Base-by-base conservation (phyloP, 2,797 vertebrate species). In the Epinephelus malabaricus region DNA sequence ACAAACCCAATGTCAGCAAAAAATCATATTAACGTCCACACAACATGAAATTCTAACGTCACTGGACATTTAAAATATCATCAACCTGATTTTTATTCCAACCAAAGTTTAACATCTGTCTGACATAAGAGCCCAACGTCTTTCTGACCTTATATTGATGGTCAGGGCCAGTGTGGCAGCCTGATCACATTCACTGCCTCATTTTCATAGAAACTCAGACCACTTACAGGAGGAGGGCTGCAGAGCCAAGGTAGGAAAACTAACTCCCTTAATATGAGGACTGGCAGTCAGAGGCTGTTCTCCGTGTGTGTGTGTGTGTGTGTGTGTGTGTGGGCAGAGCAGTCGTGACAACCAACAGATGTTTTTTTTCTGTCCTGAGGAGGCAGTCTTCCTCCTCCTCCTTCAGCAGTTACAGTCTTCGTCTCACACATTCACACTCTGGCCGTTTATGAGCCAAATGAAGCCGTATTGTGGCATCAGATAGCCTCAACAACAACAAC, bases 331-430 rank as follows among this genome's bases (percentile, higher is more conserved):
- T 58, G 70, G 68, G 15, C 54, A 72, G 62, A 54, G 66, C 49
- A 67, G 74, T 60, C 69, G 30, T 78, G 56, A 64, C 63, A 60
- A 53, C 60, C 58, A 79, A 23, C 53, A 69, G 38, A 49, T 64
- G 58, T 43, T 12, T 43, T 8, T 70, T 78, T 55, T 74, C 30
- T 0, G 17, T 64, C 55, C 66, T 78, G 51, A 58, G 55, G 65
- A 64, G 49, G 25, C 21, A 61, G 56, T 76, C 62, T 21, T 78
- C 53, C 46, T 72, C 58, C 53, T 76, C 21, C 56, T 71, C 62
- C n/a, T 54, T 53, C 46, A 54, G 51, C 46, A 49, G 40, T 76
- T 80, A n/a, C 40, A 3, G 23, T 43, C 6, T 9, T 30, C 23
- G 38, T 63, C 40, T 77, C 49, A n/a, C 34, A 69, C 50, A 17